Evolutionary conservation across 2,113 vertebrate species (phyloP).

Genomic region (Eulacestoma nigropectus): DNA sequence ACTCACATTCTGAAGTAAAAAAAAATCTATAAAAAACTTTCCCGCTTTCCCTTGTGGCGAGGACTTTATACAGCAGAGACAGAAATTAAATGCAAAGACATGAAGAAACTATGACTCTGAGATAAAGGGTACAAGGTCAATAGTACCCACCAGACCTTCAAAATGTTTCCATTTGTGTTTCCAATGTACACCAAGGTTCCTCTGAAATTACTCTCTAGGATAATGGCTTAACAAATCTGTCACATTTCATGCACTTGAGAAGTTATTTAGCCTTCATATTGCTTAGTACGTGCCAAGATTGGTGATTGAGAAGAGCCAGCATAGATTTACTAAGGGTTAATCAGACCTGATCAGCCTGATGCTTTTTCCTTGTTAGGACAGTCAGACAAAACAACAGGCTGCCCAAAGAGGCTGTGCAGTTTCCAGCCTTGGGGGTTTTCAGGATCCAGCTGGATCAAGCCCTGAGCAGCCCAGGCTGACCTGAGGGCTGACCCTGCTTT

Average conservation of each 20-base stretch:
- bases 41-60: not conserved
- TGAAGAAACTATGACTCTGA: not conserved
- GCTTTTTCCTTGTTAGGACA: not conserved
- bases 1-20: not conserved
- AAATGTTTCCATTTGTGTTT: not conserved
- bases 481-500: not conserved
- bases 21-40: not conserved
- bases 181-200: not conserved
- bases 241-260: not conserved
- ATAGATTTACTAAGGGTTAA: not conserved
- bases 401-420: not conserved
- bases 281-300: not conserved
- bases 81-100: constrained; percentile 7
- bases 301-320: not conserved
- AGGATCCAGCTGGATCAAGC: not conserved
- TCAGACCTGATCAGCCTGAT: not conserved
- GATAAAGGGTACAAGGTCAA: not conserved
- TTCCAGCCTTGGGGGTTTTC: not conserved
- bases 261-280: not conserved
- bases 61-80: not conserved
- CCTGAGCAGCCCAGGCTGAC: not conserved
- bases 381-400: not conserved
- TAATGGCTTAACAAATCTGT: not conserved
- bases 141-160: not conserved
- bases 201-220: not conserved